Conservation (phyloP, 2,888 invertebrate genomes). For the Caenorhabditis uteleia region DNA sequence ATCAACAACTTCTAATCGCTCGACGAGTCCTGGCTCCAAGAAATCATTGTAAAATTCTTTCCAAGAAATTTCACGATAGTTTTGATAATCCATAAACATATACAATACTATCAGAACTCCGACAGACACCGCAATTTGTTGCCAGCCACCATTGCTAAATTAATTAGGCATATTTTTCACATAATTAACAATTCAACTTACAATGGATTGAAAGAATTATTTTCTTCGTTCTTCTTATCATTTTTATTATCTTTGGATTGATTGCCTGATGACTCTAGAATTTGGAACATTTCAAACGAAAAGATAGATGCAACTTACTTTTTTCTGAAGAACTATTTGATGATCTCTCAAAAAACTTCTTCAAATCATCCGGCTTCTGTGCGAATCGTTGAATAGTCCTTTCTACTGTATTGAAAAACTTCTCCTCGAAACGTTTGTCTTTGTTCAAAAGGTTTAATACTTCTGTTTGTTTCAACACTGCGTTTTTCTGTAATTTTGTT, state of each 20-base stretch:
- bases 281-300: background rate
- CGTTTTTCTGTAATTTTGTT: constrained; percentile 7
- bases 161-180: background rate
- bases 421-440: constrained; percentile 50
- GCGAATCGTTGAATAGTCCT: constrained; percentile 32
- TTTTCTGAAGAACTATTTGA: constrained; percentile 8
- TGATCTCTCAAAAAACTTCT: constrained; percentile 37
- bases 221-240: constrained; percentile 22
- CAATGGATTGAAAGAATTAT: constrained; percentile 37
- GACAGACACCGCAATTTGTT: constrained; percentile 55
- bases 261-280: constrained; percentile 25
- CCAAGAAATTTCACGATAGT: constrained; percentile 67
- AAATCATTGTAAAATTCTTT: constrained; percentile 67
- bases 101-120: constrained; percentile 54
- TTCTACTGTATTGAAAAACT: constrained; percentile 43
- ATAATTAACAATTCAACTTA: constrained; percentile 8
- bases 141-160: constrained; percentile 49
- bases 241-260: constrained; percentile 15
- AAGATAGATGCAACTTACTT: background rate
- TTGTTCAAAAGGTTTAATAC: constrained; percentile 41
- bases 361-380: constrained; percentile 35
- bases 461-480: constrained; percentile 38
- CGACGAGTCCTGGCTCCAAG: constrained; percentile 73
- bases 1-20: constrained; percentile 94
- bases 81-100: constrained; percentile 54